phyloP scores from a whole-genome alignment of 2,888 invertebrate genomes.

The Melinopterus prodromus region DNA sequence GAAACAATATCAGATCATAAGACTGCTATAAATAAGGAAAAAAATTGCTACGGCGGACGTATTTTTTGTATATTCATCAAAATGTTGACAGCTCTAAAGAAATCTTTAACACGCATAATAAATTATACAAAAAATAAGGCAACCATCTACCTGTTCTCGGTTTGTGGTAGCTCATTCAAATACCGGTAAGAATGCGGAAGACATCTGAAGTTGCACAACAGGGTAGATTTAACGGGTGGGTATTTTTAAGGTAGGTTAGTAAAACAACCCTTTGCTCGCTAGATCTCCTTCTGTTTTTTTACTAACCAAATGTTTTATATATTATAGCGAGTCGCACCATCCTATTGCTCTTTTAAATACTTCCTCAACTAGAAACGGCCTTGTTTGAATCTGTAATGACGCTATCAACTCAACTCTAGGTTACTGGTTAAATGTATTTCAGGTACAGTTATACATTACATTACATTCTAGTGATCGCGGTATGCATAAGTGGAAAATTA shows the following conservation, averaged over 20 bases:
- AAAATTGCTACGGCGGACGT: no score
- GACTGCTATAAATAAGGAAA: no score
- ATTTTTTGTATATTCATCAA: neutral
- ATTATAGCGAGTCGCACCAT: neutral
- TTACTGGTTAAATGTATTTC: conserved; percentile 34
- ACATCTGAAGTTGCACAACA: conserved; percentile 42
- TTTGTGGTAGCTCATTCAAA: neutral
- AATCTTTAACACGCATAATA: neutral
- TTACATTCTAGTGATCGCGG: conserved; percentile 31
- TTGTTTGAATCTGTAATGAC: neutral
- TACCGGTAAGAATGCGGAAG: conserved; percentile 51
- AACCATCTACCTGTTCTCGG: neutral
- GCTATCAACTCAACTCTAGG: conserved; percentile 27
- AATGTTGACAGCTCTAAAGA: neutral
- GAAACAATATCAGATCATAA: no score
- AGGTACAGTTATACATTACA: conserved; percentile 36
- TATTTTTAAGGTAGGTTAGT: conserved; percentile 52
- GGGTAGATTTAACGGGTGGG: conserved; percentile 52
- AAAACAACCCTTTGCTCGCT: conserved; percentile 49
- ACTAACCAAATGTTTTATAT: neutral
- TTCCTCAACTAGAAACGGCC: neutral
- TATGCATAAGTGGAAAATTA: conserved; percentile 36
- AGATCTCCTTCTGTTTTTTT: conserved; percentile 33
- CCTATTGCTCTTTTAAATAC: conserved; percentile 7
- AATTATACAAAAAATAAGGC: conserved; percentile 4